phyloP scores from a whole-genome alignment of 2,797 vertebrate genomes.

The Acestrorhynchus altus region DNA sequence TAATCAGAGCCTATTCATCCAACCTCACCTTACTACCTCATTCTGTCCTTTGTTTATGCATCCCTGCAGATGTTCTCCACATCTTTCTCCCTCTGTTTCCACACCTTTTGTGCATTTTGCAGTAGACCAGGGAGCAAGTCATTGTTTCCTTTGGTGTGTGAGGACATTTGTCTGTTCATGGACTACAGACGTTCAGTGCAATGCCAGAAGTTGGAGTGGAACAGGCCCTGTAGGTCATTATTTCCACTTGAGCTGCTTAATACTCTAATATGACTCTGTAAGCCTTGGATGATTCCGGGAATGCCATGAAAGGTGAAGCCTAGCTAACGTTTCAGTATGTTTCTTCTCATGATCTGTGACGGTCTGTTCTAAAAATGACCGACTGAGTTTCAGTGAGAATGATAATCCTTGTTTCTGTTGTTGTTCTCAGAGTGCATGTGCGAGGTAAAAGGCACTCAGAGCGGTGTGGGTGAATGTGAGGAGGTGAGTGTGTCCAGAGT shows the following conservation, averaged over 20 bases:
- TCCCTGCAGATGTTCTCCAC: neutral
- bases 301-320: neutral
- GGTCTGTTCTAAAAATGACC: neutral
- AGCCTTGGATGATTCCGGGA: neutral
- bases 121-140: neutral
- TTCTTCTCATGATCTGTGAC: neutral
- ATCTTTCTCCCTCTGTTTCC: neutral
- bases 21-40: conserved; percentile 10
- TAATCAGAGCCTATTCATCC: conserved; percentile 75
- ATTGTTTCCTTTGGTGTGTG: too few species aligned
- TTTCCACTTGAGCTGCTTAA: neutral
- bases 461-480: conserved; percentile 87
- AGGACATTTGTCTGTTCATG: neutral
- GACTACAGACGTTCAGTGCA: neutral
- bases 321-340: neutral
- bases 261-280: neutral
- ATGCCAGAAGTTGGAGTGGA: neutral
- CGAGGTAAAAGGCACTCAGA: conserved; percentile 87
- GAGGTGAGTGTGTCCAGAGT: conserved; percentile 88
- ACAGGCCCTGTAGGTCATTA: neutral
- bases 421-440: conserved; percentile 85
- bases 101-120: conserved; percentile 7
- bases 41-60: neutral
- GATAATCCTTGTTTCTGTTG: neutral
- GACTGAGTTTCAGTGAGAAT: neutral